phyloP scores from a whole-genome alignment of 2,113 vertebrate genomes.

The Actinemys pallida region DNA sequence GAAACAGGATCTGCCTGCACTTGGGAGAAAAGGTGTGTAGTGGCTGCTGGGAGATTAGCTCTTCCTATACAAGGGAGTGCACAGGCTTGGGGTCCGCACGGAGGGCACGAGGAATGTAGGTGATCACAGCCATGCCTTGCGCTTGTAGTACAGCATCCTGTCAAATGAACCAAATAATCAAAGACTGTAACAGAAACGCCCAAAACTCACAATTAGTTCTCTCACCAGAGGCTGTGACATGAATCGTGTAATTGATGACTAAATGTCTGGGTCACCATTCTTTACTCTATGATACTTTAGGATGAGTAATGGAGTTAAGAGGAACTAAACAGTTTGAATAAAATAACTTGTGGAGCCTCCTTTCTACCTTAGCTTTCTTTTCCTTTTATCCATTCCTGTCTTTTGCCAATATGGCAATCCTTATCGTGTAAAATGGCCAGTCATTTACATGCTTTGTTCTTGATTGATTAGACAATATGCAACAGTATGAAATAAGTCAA shows the following conservation, averaged over 20 bases:
- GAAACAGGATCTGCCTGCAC: not conserved
- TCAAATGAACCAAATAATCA: constrained; percentile 21
- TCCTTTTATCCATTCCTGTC: constrained; percentile 19
- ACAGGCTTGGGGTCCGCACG: not conserved
- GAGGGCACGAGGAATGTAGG: not conserved
- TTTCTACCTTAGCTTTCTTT: constrained; percentile 43
- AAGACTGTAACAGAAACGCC: not conserved
- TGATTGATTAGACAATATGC: constrained; percentile 32
- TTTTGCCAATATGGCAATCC: constrained; percentile 26
- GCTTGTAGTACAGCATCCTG: not conserved
- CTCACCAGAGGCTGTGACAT: not conserved
- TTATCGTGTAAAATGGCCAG: not conserved
- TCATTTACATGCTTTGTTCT: constrained; percentile 30
- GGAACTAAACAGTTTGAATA: constrained; percentile 36
- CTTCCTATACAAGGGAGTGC: not conserved
- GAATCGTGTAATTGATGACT: not conserved
- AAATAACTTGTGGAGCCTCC: not conserved
- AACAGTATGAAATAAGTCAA: constrained; percentile 40
- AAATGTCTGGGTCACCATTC: not conserved
- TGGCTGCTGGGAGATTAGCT: not conserved
- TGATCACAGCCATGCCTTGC: not conserved
- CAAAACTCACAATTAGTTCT: constrained; percentile 4
- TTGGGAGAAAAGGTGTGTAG: constrained; percentile 12
- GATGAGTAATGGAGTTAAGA: not conserved
- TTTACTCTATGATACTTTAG: not conserved